Conservation (phyloP, 2,113 vertebrate genomes). For the Stercorarius parasiticus region DNA sequence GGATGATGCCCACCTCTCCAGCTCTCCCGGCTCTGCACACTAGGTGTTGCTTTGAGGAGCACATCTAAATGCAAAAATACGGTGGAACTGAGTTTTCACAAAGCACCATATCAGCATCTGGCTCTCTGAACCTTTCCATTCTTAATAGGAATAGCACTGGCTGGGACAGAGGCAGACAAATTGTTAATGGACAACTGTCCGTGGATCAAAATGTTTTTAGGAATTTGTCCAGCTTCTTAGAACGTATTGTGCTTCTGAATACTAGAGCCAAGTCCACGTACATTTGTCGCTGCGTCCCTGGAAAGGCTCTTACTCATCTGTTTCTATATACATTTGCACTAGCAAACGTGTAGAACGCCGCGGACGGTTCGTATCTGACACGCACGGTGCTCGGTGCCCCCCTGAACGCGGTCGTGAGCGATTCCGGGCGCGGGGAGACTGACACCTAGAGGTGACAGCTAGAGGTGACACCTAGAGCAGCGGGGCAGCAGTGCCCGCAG, state of each 20-base stretch:
- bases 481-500: background rate
- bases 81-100: background rate
- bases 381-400: accelerated
- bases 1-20: background rate
- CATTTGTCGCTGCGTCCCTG: background rate
- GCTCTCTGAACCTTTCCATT: background rate
- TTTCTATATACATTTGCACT: background rate
- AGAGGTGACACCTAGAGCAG: conserved; percentile 54
- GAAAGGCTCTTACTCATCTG: background rate
- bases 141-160: background rate
- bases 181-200: background rate
- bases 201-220: conserved; percentile 3
- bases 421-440: background rate
- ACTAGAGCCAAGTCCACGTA: background rate
- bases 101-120: background rate
- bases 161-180: background rate
- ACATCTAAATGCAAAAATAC: background rate
- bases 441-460: conserved; percentile 68
- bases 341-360: background rate
- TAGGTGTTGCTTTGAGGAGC: background rate
- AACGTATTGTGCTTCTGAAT: background rate
- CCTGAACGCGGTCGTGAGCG: accelerated
- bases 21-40: background rate
- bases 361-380: background rate
- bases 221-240: conserved; percentile 1